These are phyloP conservation scores for Erythrolamprus reginae DNA, from an alignment of 2,113 vertebrate genomes.

Conservation along the genomic window DNA sequence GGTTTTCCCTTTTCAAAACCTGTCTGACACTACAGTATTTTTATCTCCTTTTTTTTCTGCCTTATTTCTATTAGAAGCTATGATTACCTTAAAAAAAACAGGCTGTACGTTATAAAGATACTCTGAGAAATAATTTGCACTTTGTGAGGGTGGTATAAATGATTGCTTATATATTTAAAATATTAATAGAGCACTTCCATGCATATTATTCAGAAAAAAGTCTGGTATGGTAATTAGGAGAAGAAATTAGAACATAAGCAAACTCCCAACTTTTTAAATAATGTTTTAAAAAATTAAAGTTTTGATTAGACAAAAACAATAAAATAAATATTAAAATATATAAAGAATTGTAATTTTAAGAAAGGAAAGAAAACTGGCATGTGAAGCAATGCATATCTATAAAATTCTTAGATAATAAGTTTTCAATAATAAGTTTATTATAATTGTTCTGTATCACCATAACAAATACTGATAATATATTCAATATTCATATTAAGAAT, in stretches of 20 bases:
- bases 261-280: conserved; percentile 19
- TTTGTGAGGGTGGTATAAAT: conserved; percentile 37
- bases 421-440: conserved; percentile 37
- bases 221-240: not conserved
- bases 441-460: conserved; percentile 29
- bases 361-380: conserved; percentile 20
- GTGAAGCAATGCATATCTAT: conserved; percentile 45
- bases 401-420: conserved; percentile 38
- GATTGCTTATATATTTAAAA: conserved; percentile 16
- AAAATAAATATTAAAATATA: not conserved
- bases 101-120: conserved; percentile 43
- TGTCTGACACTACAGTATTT: conserved; percentile 66
- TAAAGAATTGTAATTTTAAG: conserved; percentile 13
- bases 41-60: conserved; percentile 62
- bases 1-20: conserved; percentile 60
- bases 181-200: conserved; percentile 16
- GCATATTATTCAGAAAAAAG: not conserved
- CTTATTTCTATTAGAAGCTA: conserved; percentile 53
- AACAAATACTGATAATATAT: conserved; percentile 37
- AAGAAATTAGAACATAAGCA: not conserved
- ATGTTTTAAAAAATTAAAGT: not conserved
- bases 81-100: conserved; percentile 52
- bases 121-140: conserved; percentile 44
- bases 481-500: conserved; percentile 39
- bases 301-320: conserved; percentile 4